phyloP scores from a whole-genome alignment of 2,888 invertebrate genomes.

The Metacarcinus magister region DNA sequence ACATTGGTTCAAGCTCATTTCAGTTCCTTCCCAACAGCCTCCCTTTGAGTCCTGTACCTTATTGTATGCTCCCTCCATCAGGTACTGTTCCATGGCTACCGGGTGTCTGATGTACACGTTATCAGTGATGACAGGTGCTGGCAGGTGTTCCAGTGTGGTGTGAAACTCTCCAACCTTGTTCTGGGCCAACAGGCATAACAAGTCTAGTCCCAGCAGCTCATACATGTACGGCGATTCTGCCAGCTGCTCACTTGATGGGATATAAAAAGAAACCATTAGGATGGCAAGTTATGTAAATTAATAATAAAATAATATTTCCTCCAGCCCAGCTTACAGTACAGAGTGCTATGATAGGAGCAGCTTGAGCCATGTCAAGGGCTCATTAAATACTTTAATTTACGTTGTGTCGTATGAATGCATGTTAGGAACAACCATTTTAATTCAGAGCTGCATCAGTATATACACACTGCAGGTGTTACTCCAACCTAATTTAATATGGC shows the following conservation, averaged over 20 bases:
- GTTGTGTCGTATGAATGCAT: no score
- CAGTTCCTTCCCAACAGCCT: not conserved
- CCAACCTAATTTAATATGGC: not conserved
- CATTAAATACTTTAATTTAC: no score
- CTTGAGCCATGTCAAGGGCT: no score
- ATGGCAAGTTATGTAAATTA: not conserved
- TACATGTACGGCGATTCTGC: slow-evolving; percentile 97
- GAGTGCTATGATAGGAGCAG: no score
- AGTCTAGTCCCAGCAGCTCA: slow-evolving; percentile 96
- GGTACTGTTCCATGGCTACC: slow-evolving; percentile 97
- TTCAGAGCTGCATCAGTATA: not conserved
- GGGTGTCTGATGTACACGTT: slow-evolving; percentile 97
- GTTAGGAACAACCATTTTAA: no score
- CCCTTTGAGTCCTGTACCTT: slow-evolving; percentile 87
- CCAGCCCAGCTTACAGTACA: no score
- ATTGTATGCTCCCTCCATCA: slow-evolving; percentile 99
- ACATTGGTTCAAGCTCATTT: not conserved
- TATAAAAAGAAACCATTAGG: slow-evolving; percentile 52
- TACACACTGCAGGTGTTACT: not conserved
- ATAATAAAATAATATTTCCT: no score
- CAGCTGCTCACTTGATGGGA: slow-evolving; percentile 89
- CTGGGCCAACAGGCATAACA: slow-evolving; percentile 96
- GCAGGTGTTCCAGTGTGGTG: slow-evolving; percentile 96
- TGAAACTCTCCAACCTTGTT: slow-evolving; percentile 99
- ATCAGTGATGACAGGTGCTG: slow-evolving; percentile 94